Evolutionary conservation across 2,888 invertebrate genomes (phyloP), one percentile per base, ranked within the genome.

Genomic region (Spilarctia lutea): DNA sequence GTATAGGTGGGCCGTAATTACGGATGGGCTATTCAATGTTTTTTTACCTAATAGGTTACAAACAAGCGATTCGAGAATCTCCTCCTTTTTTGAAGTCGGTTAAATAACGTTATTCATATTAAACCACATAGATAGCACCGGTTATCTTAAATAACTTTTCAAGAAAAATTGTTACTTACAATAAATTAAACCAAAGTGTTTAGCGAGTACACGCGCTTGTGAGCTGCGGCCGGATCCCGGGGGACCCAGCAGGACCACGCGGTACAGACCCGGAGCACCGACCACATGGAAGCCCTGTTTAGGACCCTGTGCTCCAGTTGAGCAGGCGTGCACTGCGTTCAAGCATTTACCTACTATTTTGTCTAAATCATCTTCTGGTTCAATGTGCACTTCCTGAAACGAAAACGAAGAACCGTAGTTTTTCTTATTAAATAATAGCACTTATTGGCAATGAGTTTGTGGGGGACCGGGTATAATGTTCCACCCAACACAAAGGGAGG

Each of bases 191-290:
- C 96, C 95, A 71, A 97, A 96, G 75, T 95, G 94, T 72, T 96
- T 92, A 0, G 96, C 92, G 24, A 97, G 88, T 16, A 94, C 81
- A 20, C 85, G 85, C 0, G 96, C 97, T 79, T 97, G 96, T 2
- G 96, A 96, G 76, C 93, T 93, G 52, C 96, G 91, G 3, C 97
- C 97, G 27, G 96, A 96, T 75, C 97, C 97, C 68, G 96, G 90
- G 0, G 96, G 96, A 8, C 97, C 97, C 2, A 97, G 86, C 1
- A 97, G 87, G 60, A 96, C 87, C 73, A 97, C 96, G 63, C 97
- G 94, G 81, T 97, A 97, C 52, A 94, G 90, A 48, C 94, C 94
- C 0, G 97, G 97, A 0, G 96, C 96, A 2, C 95, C 95, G 2
- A 88, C 77, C 74, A 87, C 92, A 79, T 92, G 89, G 73, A 85